These are phyloP conservation scores for Lasioglossum leucozonium DNA, from an alignment of 2,888 invertebrate genomes.

Conservation along the genomic window DNA sequence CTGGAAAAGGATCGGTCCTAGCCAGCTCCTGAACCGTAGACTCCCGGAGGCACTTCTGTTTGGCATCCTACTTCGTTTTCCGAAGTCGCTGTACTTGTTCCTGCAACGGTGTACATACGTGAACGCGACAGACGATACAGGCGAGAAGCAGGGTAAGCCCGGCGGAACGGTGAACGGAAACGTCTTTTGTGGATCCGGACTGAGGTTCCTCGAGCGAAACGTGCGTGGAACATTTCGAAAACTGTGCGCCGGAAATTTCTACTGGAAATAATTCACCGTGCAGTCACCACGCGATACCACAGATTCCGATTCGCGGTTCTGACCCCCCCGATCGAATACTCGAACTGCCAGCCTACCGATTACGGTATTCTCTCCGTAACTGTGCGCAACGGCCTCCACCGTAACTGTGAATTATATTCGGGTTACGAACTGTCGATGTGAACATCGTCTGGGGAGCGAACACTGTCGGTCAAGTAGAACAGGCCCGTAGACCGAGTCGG, in stretches of 20 bases:
- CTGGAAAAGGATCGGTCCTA: not conserved
- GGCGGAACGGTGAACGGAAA: not conserved
- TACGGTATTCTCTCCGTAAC: not conserved
- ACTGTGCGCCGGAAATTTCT: not conserved
- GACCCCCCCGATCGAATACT: too few species aligned
- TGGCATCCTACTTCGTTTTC: conserved; percentile 8
- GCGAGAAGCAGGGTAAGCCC: not conserved
- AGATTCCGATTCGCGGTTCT: too few species aligned
- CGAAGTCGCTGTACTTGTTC: not conserved
- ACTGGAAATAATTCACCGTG: not conserved
- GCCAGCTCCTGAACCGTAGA: not conserved
- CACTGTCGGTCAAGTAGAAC: too few species aligned
- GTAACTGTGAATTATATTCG: too few species aligned
- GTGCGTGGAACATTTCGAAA: not conserved
- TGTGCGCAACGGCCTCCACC: too few species aligned
- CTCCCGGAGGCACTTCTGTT: not conserved
- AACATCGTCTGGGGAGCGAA: too few species aligned
- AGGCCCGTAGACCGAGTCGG: not conserved
- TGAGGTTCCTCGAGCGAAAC: not conserved
- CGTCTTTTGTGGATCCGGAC: not conserved
- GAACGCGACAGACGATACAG: not conserved
- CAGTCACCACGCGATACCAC: too few species aligned
- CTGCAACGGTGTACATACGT: not conserved
- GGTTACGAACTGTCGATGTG: too few species aligned
- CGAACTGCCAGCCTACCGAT: too few species aligned